phyloP scores from a whole-genome alignment of 2,113 vertebrate species.

The Perca schrenkii region DNA sequence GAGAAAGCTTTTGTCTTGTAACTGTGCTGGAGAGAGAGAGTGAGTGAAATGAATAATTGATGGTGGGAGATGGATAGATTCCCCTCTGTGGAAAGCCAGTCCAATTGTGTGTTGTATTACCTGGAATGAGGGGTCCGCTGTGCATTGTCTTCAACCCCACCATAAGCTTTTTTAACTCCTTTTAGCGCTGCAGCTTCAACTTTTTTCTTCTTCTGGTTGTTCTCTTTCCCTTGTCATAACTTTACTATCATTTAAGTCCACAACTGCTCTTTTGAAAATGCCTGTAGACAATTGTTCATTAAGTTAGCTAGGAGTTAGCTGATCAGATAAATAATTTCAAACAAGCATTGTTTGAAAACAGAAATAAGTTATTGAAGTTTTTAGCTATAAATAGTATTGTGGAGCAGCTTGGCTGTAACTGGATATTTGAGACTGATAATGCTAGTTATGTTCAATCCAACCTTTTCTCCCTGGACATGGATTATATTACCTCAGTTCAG shows the following conservation, averaged over 20 bases:
- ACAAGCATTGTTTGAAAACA: not conserved
- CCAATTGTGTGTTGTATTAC: conserved; percentile 70
- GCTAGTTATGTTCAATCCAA: not conserved
- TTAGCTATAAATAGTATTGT: not conserved
- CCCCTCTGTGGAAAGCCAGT: conserved; percentile 56
- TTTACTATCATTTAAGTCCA: not conserved
- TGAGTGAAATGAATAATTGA: conserved; percentile 77
- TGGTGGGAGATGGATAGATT: conserved; percentile 75
- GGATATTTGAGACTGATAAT: not conserved
- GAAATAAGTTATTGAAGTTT: not conserved
- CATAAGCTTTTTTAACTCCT: conserved; percentile 27
- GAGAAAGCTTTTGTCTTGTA: conserved; percentile 70
- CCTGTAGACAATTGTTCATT: not conserved
- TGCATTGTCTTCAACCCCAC: conserved; percentile 48
- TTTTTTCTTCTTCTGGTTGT: conserved; percentile 1
- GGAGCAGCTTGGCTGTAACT: not conserved
- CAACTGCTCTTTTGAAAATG: not conserved
- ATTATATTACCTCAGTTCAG: not conserved
- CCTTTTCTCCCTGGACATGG: not conserved
- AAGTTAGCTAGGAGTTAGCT: not conserved
- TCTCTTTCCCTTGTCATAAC: not conserved
- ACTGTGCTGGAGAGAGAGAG: conserved; percentile 51
- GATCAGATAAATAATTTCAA: not conserved
- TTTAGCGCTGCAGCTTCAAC: conserved; percentile 23
- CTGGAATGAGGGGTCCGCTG: conserved; percentile 54